Conservation (phyloP, 2,113 vertebrate species). For the Vidua macroura region DNA sequence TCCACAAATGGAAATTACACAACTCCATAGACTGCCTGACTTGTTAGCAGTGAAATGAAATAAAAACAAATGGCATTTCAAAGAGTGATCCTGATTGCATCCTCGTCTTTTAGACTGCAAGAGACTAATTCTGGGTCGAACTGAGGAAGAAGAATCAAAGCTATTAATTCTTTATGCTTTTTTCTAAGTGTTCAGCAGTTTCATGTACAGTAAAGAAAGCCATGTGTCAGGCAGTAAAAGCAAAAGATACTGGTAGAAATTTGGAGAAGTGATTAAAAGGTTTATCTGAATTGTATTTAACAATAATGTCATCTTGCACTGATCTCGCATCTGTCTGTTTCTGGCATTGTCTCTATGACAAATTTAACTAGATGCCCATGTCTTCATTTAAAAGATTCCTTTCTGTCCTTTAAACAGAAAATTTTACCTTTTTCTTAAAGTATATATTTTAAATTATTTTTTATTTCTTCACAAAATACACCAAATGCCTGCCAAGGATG, state of each 20-base stretch:
- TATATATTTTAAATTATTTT: not conserved
- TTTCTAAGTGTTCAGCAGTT: not conserved
- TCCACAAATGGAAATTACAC: not conserved
- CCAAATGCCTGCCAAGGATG: not conserved
- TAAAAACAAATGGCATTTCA: not conserved
- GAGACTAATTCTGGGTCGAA: not conserved
- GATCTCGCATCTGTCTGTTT: not conserved
- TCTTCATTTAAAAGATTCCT: not conserved
- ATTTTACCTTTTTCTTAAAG: not conserved
- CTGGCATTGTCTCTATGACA: not conserved
- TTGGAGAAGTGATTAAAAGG: not conserved
- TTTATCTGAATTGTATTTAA: not conserved
- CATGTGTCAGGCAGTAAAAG: not conserved
- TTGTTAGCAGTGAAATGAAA: not conserved
- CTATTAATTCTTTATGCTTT: not conserved
- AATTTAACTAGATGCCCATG: not conserved
- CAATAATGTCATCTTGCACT: not conserved
- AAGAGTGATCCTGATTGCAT: not conserved
- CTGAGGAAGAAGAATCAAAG: not conserved
- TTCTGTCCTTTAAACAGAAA: not conserved
- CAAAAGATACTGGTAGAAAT: not conserved
- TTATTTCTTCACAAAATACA: not conserved
- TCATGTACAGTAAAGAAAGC: not conserved
- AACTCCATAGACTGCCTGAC: not conserved
- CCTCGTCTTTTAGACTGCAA: not conserved